These are phyloP conservation scores for Andrena marginata DNA, from an alignment of 2,888 invertebrate species.

Conservation along the genomic window DNA sequence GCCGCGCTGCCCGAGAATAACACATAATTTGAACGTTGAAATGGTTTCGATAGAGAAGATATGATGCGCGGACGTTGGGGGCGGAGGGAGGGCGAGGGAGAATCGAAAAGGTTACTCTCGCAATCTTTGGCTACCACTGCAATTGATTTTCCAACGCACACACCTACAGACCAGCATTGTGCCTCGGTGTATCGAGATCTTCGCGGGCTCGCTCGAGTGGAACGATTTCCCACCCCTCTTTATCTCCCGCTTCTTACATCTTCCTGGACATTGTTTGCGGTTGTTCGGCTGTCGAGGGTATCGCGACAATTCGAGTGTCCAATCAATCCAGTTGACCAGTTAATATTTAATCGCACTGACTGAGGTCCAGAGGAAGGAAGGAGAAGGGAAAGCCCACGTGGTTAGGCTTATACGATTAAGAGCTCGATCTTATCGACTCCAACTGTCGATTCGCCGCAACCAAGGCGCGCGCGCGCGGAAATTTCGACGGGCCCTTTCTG, in stretches of 20 bases:
- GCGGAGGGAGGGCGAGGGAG: neutral
- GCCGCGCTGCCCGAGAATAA: too few relatives aligned
- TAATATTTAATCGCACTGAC: neutral
- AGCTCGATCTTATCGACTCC: neutral
- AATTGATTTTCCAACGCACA: conserved; percentile 31
- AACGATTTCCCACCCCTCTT: neutral
- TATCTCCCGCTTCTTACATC: neutral
- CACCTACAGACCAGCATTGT: conserved; percentile 2
- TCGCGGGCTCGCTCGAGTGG: neutral
- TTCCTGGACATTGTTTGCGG: neutral
- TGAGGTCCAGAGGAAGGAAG: too few relatives aligned
- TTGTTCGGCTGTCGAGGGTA: neutral
- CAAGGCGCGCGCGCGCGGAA: neutral
- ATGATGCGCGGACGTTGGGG: neutral
- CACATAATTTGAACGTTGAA: neutral
- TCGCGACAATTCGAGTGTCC: neutral
- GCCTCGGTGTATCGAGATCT: conserved; percentile 31
- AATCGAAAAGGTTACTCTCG: conserved; percentile 13
- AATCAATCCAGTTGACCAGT: neutral
- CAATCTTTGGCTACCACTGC: conserved; percentile 32
- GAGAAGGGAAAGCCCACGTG: neutral
- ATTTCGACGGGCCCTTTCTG: neutral
- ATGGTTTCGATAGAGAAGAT: neutral
- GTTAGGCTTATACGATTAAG: neutral
- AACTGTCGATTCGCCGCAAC: neutral